phyloP scores from a whole-genome alignment of 2,113 vertebrate genomes.

The Erpornis zantholeuca region DNA sequence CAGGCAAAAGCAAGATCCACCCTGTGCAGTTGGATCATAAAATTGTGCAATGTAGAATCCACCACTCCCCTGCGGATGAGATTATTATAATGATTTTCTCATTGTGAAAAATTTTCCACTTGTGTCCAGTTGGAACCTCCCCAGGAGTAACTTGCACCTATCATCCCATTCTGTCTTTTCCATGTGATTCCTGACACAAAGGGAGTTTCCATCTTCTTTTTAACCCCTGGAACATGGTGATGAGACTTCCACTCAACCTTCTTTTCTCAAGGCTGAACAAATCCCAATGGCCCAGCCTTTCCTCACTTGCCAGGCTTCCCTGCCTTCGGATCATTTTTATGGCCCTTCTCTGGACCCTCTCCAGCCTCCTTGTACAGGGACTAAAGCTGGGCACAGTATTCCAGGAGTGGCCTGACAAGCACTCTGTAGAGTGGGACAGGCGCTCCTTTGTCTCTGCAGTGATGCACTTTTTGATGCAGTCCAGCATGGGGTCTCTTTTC shows the following conservation, averaged over 20 bases:
- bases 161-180: neutral
- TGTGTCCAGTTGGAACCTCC: fast-evolving
- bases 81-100: neutral
- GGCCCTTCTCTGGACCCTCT: neutral
- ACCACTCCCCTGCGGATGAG: neutral
- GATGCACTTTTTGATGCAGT: neutral
- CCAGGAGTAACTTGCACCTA: neutral
- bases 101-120: neutral
- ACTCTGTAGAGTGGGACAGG: no score
- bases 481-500: neutral
- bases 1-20: neutral
- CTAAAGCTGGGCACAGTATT: no score
- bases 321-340: neutral
- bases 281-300: neutral
- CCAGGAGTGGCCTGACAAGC: neutral
- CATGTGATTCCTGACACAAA: neutral
- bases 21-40: fast-evolving
- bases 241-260: neutral
- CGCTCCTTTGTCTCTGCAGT: neutral
- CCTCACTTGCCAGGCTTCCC: neutral
- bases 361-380: no score
- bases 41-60: neutral
- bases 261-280: neutral
- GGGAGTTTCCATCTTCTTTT: neutral
- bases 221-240: neutral